phyloP scores from a whole-genome alignment of 2,113 vertebrate species.

The Catharus bicknelli region DNA sequence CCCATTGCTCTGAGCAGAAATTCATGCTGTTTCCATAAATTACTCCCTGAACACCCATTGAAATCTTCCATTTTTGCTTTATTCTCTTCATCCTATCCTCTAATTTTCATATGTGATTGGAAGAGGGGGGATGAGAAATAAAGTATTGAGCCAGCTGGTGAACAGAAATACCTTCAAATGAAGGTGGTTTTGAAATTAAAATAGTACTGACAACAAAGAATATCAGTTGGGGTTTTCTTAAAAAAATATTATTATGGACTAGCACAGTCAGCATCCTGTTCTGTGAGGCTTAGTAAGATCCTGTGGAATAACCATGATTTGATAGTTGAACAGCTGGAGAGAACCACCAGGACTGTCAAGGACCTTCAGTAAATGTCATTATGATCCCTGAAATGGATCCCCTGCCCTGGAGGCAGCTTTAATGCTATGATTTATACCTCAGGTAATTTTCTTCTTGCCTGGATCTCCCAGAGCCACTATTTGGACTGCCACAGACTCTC shows the following conservation, averaged over 20 bases:
- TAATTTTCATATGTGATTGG: conserved; percentile 8
- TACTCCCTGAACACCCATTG: neutral
- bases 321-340: neutral
- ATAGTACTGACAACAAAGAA: neutral
- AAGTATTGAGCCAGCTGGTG: neutral
- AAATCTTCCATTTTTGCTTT: neutral
- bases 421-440: neutral
- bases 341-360: neutral
- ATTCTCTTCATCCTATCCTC: neutral
- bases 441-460: neutral
- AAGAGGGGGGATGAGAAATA: neutral
- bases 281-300: neutral
- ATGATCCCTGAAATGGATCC: neutral
- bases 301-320: neutral
- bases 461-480: neutral
- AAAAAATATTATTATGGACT: neutral
- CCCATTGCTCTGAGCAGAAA: neutral
- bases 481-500: fast-evolving
- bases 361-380: neutral
- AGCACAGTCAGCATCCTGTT: neutral
- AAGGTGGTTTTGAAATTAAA: neutral
- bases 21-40: conserved; percentile 30
- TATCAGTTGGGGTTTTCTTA: neutral
- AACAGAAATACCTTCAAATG: conserved; percentile 29
- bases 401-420: neutral